Conservation (phyloP, 2,797 vertebrate species). For the Falco peregrinus region DNA sequence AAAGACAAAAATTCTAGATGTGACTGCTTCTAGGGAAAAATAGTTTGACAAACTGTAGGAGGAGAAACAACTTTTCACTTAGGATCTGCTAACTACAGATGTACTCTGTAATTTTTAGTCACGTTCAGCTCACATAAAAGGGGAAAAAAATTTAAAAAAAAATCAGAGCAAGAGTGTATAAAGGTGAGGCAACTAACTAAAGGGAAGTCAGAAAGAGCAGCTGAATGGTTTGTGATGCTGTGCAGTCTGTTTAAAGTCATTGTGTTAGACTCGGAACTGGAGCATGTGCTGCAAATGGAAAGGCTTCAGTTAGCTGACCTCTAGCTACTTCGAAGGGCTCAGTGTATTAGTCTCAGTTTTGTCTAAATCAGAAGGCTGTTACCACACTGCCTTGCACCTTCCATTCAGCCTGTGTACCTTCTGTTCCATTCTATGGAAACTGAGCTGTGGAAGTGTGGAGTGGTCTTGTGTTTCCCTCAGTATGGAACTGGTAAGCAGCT, state of each 20-base stretch:
- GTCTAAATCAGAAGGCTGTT: background rate
- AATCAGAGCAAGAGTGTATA: background rate
- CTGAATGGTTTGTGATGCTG: background rate
- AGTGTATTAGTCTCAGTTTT: background rate
- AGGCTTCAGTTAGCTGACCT: background rate
- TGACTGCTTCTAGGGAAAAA: background rate
- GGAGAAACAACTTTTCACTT: background rate
- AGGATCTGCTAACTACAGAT: background rate
- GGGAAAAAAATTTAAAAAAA: accelerated
- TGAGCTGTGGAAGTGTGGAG: background rate
- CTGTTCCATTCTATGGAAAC: background rate
- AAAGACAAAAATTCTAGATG: background rate
- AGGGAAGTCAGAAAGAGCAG: background rate
- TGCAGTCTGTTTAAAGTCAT: background rate
- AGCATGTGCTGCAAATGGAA: background rate
- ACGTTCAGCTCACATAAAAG: background rate
- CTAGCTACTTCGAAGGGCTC: background rate
- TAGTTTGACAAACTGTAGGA: background rate
- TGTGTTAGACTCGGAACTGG: background rate
- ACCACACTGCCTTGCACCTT: background rate
- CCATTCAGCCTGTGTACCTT: background rate
- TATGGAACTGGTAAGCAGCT: background rate
- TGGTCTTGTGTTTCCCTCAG: accelerated
- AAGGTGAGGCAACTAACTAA: background rate
- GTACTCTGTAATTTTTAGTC: background rate